Percentiles rank a stretch among this genome's conserved stretches.
Evolutionary conservation across 2,888 invertebrate genomes (phyloP).

Genomic region (Philhelius pedissequus): DNA sequence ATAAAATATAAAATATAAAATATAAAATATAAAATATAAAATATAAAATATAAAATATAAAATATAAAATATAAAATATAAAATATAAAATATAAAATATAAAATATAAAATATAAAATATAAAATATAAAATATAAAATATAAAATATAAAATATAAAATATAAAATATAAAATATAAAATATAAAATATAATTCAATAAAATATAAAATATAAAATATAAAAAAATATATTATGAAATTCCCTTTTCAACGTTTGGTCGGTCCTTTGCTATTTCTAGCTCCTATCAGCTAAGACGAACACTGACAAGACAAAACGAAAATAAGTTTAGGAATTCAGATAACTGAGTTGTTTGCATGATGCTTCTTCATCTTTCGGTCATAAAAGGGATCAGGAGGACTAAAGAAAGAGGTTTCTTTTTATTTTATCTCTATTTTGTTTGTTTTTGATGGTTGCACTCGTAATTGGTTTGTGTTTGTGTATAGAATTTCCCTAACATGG

Average conservation of each 20-base stretch:
- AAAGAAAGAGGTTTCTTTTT: background rate
- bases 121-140: background rate
- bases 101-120: too few relatives aligned
- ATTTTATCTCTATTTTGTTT: conserved; percentile 31
- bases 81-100: background rate
- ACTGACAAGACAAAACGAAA: background rate
- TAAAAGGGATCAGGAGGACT: background rate
- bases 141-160: background rate
- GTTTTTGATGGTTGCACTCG: conserved; percentile 19
- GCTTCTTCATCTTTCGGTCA: conserved; percentile 5
- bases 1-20: background rate
- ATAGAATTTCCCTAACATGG: background rate
- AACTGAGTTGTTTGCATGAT: conserved; percentile 42
- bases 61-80: background rate
- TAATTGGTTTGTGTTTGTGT: conserved; percentile 4
- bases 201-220: background rate
- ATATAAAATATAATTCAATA: background rate
- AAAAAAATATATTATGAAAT: background rate
- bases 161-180: background rate
- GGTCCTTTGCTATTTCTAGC: too few relatives aligned
- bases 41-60: background rate
- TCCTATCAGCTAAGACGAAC: background rate
- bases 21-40: background rate
- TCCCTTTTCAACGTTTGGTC: background rate
- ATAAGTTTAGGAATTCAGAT: conserved; percentile 36